Evolutionary conservation across 2,797 vertebrate genomes (phyloP).

Genomic region (Microctenopoma steveboyesi): DNA sequence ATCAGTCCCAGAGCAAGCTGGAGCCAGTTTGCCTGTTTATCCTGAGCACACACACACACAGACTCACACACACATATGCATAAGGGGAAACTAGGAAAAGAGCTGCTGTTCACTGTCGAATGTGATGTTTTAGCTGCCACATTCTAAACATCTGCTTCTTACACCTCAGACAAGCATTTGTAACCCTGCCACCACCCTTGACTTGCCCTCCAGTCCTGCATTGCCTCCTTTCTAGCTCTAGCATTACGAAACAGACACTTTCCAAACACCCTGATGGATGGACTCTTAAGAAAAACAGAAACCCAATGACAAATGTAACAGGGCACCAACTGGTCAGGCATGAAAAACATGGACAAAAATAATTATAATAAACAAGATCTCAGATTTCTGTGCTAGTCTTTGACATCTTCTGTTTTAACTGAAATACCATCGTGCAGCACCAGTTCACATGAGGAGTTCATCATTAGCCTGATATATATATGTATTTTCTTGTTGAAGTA

Average conservation of each 20-base stretch:
- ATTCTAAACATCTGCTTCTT: slow-evolving; percentile 31
- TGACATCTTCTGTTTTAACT: neutral
- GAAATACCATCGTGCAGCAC: neutral
- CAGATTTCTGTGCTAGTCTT: slow-evolving; percentile 15
- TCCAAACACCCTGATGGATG: slow-evolving; percentile 32
- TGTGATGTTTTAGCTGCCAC: slow-evolving; percentile 21
- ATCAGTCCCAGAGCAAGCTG: slow-evolving; percentile 49
- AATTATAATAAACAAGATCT: slow-evolving; percentile 6
- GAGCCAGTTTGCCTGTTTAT: slow-evolving; percentile 57
- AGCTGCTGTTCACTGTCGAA: slow-evolving; percentile 45
- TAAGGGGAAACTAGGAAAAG: slow-evolving; percentile 13
- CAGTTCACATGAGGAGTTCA: slow-evolving; percentile 2
- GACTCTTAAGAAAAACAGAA: slow-evolving; percentile 20
- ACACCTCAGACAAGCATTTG: neutral
- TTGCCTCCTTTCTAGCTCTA: slow-evolving; percentile 7
- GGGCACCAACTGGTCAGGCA: slow-evolving; percentile 3
- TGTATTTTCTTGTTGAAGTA: neutral
- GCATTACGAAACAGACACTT: slow-evolving; percentile 24
- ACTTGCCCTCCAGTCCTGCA: slow-evolving; percentile 21
- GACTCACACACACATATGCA: neutral
- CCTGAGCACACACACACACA: slow-evolving; percentile 11
- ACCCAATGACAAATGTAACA: slow-evolving; percentile 25
- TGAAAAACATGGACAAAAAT: slow-evolving; percentile 17
- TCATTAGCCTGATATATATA: neutral
- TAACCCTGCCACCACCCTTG: slow-evolving; percentile 26